These are phyloP conservation scores for Lamellibrachia luymesi DNA, from an alignment of 1,140 invertebrate genomes.

Conservation along the genomic window DNA sequence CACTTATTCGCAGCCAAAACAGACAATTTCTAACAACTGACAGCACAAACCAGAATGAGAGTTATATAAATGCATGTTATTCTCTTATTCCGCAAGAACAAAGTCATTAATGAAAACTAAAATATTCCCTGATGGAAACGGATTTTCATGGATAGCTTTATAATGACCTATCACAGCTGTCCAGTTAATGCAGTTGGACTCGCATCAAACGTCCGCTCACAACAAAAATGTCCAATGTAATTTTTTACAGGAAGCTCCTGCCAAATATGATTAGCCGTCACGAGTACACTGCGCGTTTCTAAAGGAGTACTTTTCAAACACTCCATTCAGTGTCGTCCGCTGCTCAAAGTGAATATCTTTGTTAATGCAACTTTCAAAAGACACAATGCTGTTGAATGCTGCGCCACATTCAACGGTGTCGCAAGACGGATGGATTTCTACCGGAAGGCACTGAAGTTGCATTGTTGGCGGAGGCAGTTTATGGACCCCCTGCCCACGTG, in stretches of 20 bases:
- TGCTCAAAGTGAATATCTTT: neutral
- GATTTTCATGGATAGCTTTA: neutral
- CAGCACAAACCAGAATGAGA: neutral
- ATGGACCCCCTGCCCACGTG: neutral
- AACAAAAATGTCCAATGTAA: neutral
- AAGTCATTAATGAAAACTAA: neutral
- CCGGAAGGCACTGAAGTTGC: neutral
- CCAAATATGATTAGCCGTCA: neutral
- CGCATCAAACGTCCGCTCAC: neutral
- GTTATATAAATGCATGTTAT: neutral
- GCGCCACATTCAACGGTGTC: neutral
- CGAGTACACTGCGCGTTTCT: neutral
- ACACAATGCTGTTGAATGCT: neutral
- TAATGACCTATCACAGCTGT: neutral
- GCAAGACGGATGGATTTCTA: neutral
- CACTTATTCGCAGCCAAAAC: neutral
- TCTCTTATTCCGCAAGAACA: neutral
- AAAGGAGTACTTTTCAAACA: neutral
- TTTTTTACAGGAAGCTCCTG: constrained; percentile 4
- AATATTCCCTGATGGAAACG: neutral
- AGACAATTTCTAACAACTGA: neutral
- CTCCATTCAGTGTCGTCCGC: neutral
- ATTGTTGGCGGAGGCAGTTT: neutral
- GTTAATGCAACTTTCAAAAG: neutral
- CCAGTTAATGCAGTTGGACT: neutral